A percentile compares a stretch with the other conserved stretches of the same genome.
phyloP scores from a whole-genome alignment of 2,888 invertebrate genomes.

The Meandrusa payeni region DNA sequence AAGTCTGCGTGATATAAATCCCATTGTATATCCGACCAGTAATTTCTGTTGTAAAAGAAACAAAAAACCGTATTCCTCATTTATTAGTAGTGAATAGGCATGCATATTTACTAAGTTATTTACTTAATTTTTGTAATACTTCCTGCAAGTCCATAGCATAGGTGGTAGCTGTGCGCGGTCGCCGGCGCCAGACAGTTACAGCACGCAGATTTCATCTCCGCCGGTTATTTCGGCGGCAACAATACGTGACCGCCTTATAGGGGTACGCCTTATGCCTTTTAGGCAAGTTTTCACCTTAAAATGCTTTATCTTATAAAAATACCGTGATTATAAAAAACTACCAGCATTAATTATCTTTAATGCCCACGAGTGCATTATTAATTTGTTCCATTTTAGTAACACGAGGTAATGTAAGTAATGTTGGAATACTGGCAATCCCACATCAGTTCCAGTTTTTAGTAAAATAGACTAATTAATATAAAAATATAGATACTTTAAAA shows the following conservation, averaged over 20 bases:
- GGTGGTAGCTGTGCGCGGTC: constrained; percentile 27
- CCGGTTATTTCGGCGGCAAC: constrained; percentile 64
- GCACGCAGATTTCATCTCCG: constrained; percentile 68
- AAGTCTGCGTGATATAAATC: no score
- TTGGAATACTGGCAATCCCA: no score
- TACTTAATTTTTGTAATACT: no score
- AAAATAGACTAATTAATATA: no score
- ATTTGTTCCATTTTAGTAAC: constrained; percentile 18
- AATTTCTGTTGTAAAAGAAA: no score
- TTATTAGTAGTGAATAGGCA: no score
- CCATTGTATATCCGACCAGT: no score
- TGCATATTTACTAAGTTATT: no score
- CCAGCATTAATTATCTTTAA: constrained; percentile 54
- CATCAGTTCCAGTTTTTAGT: no score
- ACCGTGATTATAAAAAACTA: constrained; percentile 26
- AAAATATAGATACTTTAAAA: no score
- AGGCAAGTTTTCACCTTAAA: constrained; percentile 50
- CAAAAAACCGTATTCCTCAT: no score
- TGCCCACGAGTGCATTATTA: constrained; percentile 37
- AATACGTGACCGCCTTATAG: constrained; percentile 68
- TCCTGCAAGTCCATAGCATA: background rate
- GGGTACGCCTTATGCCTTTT: constrained; percentile 51
- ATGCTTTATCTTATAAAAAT: constrained; percentile 38
- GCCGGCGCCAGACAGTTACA: constrained; percentile 67
- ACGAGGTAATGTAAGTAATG: background rate